phyloP scores from a whole-genome alignment of 1,140 invertebrate species.

The fruit fly (Drosophila melanogaster) region DNA sequence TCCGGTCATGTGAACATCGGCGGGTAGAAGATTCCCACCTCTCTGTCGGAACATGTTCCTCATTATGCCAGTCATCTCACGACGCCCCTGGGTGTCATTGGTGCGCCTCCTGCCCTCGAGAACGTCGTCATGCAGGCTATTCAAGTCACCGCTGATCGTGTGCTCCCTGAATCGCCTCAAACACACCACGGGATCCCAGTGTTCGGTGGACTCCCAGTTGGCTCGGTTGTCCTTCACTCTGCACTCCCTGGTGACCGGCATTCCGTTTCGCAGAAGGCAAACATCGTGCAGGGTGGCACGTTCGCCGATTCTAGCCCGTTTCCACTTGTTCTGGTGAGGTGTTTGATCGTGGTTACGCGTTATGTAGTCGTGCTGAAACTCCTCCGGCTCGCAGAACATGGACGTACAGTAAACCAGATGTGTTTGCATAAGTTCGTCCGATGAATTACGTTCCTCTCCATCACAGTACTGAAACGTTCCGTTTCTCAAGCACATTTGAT shows the following conservation, averaged over 20 bases:
- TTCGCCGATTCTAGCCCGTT: constrained; percentile 55
- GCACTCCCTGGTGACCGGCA: constrained; percentile 69
- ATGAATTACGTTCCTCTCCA: not conserved
- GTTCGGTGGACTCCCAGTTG: constrained; percentile 54
- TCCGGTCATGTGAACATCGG: constrained; percentile 68
- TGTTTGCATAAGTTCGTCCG: not conserved
- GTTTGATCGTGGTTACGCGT: constrained; percentile 58
- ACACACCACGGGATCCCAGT: constrained; percentile 50
- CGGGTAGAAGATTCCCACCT: constrained; percentile 54
- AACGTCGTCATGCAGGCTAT: constrained; percentile 62
- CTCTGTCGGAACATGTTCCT: constrained; percentile 48
- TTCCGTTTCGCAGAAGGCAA: constrained; percentile 61
- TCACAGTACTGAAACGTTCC: not conserved
- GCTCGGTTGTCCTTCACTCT: constrained; percentile 15
- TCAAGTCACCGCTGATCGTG: constrained; percentile 60
- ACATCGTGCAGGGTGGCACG: constrained; percentile 54
- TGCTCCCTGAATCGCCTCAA: constrained; percentile 50
- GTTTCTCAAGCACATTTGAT: constrained; percentile 18
- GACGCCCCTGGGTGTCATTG: constrained; percentile 44
- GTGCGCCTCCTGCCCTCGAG: constrained; percentile 45
- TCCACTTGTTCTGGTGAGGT: constrained; percentile 66
- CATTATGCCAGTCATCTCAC: constrained; percentile 33
- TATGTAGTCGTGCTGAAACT: constrained; percentile 61
- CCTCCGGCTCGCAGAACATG: constrained; percentile 53
- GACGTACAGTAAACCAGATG: constrained; percentile 42